Conservation (phyloP, 2,888 invertebrate genomes). For the Allolobophora icterica region DNA sequence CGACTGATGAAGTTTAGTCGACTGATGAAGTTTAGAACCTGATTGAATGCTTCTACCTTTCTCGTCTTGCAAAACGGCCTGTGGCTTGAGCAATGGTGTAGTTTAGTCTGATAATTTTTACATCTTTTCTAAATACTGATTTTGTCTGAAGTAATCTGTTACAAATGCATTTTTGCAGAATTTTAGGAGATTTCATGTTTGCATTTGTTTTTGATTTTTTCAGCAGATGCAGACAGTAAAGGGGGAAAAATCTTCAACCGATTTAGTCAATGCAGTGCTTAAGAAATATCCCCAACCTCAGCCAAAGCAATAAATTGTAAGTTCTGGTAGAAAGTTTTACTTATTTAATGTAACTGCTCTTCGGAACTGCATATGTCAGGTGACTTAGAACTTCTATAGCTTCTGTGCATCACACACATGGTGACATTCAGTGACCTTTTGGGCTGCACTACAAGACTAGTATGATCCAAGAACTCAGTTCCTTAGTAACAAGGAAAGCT, state of each 20-base stretch:
- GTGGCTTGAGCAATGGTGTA: background rate
- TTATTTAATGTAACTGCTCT: background rate
- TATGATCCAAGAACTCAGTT: background rate
- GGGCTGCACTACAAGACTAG: background rate
- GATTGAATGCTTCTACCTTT: too few species aligned
- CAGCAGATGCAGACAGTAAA: background rate
- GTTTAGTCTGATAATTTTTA: background rate
- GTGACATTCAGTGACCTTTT: background rate
- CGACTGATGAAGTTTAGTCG: too few species aligned
- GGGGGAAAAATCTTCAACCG: slow-evolving; percentile 24
- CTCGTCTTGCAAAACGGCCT: background rate
- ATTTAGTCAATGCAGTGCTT: slow-evolving; percentile 24
- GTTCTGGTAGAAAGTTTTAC: slow-evolving; percentile 3
- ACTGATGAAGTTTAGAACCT: too few species aligned
- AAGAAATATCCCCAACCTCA: slow-evolving; percentile 30
- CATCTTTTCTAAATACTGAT: background rate
- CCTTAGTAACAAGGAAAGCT: background rate
- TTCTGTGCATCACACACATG: background rate
- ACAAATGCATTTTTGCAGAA: background rate
- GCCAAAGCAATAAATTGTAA: slow-evolving; percentile 22
- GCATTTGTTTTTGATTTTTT: background rate
- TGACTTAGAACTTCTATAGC: background rate
- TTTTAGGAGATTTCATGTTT: slow-evolving; percentile 1
- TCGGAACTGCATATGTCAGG: background rate
- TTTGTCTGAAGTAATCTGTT: background rate